phyloP scores from a whole-genome alignment of 2,113 vertebrate genomes.

The Rhineura floridana region DNA sequence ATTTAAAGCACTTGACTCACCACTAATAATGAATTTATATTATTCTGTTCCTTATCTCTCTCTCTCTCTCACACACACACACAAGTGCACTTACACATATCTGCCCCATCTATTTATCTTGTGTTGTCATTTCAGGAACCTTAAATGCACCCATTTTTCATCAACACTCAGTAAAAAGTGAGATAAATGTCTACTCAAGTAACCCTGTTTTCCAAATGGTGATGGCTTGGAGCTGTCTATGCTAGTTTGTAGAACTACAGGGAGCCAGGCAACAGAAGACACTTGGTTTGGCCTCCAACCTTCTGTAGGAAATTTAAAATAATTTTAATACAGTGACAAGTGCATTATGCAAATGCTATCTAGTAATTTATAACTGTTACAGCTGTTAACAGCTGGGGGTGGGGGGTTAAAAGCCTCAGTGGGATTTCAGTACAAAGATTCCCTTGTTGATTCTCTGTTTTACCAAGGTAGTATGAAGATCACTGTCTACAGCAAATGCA shows the following conservation, averaged over 20 bases:
- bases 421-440: slow-evolving; percentile 70
- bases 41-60: slow-evolving; percentile 57
- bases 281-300: slow-evolving; percentile 34
- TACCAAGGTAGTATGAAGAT: slow-evolving; percentile 74
- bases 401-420: slow-evolving; percentile 60
- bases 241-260: slow-evolving; percentile 10
- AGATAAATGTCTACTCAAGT: slow-evolving; percentile 66
- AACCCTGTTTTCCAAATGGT: slow-evolving; percentile 58
- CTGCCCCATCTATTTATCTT: slow-evolving; percentile 72
- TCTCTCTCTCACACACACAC: background rate
- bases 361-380: slow-evolving; percentile 76
- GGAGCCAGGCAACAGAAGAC: slow-evolving; percentile 32
- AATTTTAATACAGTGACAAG: slow-evolving; percentile 75
- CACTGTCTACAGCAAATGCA: slow-evolving; percentile 56
- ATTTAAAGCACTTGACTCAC: slow-evolving; percentile 70
- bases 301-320: slow-evolving; percentile 72
- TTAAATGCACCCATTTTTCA: slow-evolving; percentile 78
- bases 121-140: slow-evolving; percentile 85
- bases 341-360: slow-evolving; percentile 82
- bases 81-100: slow-evolving; percentile 19
- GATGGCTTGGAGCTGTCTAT: slow-evolving; percentile 21
- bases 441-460: slow-evolving; percentile 73
- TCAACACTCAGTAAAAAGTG: slow-evolving; percentile 62
- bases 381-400: slow-evolving; percentile 66
- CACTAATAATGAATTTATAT: slow-evolving; percentile 71